phyloP scores from a whole-genome alignment of 1,140 invertebrate genomes.

The Drosophila subobscura region DNA sequence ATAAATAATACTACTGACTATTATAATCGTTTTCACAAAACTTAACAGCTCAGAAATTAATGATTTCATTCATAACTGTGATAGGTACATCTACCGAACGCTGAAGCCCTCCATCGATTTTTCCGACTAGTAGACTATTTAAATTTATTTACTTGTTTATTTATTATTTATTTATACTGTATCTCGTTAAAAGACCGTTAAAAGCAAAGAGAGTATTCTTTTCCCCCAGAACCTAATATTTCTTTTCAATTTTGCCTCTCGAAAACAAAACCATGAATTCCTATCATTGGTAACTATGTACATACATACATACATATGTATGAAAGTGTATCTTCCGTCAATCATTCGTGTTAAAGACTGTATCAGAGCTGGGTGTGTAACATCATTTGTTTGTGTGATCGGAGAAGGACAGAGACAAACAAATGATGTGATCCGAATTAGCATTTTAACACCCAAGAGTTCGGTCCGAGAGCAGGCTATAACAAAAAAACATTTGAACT shows the following conservation, averaged over 20 bases:
- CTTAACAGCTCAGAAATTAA: conserved; percentile 29
- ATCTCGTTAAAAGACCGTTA: no score
- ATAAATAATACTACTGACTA: neutral
- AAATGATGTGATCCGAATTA: conserved; percentile 20
- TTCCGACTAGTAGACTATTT: neutral
- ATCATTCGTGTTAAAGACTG: no score
- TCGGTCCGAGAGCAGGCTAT: conserved; percentile 16
- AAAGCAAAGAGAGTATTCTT: no score
- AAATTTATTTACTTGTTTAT: no score
- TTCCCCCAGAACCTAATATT: no score
- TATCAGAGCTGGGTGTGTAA: conserved; percentile 5
- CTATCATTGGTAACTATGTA: no score
- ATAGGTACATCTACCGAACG: neutral
- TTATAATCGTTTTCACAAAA: conserved; percentile 30
- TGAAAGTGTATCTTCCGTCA: no score
- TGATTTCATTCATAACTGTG: conserved; percentile 37
- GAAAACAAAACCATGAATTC: no score
- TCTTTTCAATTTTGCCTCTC: no score
- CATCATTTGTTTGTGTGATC: no score
- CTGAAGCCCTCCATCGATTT: neutral
- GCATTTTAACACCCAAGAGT: conserved; percentile 38
- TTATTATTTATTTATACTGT: no score
- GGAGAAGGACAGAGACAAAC: neutral
- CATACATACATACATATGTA: no score
- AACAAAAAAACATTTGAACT: conserved; percentile 28